These are phyloP conservation scores for Fissipunctia ypsillon DNA, from an alignment of 2,888 invertebrate genomes.

Conservation along the genomic window DNA sequence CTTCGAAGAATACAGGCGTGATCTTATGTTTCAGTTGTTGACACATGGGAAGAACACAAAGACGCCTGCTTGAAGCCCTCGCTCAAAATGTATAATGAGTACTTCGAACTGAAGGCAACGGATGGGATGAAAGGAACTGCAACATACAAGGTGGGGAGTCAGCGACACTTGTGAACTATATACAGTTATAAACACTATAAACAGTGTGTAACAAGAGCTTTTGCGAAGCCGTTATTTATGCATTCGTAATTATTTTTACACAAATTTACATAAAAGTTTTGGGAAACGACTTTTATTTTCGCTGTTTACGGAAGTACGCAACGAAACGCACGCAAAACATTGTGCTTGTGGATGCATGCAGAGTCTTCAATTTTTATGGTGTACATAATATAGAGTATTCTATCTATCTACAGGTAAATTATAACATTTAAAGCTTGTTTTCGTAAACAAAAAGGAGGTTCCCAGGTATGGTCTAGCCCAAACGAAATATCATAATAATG, in stretches of 20 bases:
- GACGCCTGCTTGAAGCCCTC: background rate
- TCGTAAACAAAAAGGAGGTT: too few relatives aligned
- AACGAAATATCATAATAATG: too few relatives aligned
- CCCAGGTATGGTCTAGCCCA: too few relatives aligned
- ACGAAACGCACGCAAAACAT: background rate
- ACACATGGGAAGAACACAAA: background rate
- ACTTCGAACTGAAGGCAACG: background rate
- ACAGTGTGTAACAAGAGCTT: background rate
- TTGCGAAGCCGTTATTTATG: background rate
- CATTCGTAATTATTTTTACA: background rate
- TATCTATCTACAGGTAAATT: too few relatives aligned
- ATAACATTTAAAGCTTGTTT: too few relatives aligned
- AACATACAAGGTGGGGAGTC: slow-evolving; percentile 9
- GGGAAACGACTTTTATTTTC: too few relatives aligned
- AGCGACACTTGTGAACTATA: too few relatives aligned
- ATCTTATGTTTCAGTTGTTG: slow-evolving; percentile 31
- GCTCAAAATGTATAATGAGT: background rate
- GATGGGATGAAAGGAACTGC: background rate
- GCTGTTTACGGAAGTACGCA: background rate
- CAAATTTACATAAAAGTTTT: too few relatives aligned
- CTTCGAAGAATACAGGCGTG: background rate
- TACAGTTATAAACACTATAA: too few relatives aligned
- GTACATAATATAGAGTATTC: too few relatives aligned
- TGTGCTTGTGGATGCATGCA: background rate
- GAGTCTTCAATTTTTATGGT: too few relatives aligned